Evolutionary conservation across 2,113 vertebrate species (phyloP), one percentile per base, ranked within the genome.

Genomic region (Anseranas semipalmata): DNA sequence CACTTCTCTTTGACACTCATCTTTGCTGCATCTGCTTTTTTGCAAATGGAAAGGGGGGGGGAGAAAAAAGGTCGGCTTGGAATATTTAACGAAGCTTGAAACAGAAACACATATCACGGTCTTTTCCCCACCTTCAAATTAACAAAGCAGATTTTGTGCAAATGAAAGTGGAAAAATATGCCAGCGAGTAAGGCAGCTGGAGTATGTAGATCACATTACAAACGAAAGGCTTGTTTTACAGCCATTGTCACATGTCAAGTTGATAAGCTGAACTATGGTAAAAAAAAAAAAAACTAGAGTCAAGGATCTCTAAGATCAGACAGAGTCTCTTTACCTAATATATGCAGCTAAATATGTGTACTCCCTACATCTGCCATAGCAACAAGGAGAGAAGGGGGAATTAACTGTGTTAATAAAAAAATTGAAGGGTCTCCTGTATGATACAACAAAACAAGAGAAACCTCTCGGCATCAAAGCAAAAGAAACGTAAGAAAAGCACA

Each of bases 401-500:
- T 96, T 94, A 96, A 96, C 82, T 19, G 90, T 6, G 33, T 89
- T 95, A 90, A 96, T 85, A 85, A 85, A 68, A 93, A 87, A 52
- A 43, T 21, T 48, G 87, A 87, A 95, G 87, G 85, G 87, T 67
- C 81, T 82, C 67, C 65, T 59, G 80, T 25, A 89, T 28, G 71
- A 65, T 56, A 87, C 78, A 89, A 90, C 75, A 77, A 52, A 93
- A 91, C 3, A 20, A 32, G 13, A 83, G 86, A 80, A 95, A 89
- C 86, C 78, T 94, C 93, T 85, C 2, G 17, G 96, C 91, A 96
- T 93, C 96, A 95, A 95, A 94, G 94, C 95, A 97, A 86, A 92
- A 66, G 82, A 81, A 95, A 92, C 0, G 56, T 62, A 87, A 95
- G 52, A 88, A 80, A 89, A 81, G 96, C 85, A 90, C 87, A 96